Percentiles rank a stretch among this genome's conserved stretches.
These are phyloP conservation scores for Yponomeuta evonymella DNA, from an alignment of 2,888 invertebrate species.

Conservation along the genomic window DNA sequence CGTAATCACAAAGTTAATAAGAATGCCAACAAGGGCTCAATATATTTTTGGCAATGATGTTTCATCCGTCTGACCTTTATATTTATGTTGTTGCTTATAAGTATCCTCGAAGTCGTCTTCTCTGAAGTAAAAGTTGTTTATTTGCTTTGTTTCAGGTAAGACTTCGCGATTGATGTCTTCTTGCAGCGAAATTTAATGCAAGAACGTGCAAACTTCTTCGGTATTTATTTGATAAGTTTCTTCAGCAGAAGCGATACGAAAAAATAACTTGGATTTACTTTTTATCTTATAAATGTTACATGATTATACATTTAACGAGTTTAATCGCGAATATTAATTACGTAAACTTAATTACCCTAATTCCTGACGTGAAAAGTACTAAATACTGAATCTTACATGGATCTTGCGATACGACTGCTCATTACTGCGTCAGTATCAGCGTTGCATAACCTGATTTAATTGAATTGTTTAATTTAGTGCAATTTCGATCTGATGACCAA, in stretches of 20 bases:
- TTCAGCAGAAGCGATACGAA: background rate
- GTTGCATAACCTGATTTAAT: background rate
- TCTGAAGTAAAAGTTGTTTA: background rate
- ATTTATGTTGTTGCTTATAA: background rate
- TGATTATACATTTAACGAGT: too few species aligned
- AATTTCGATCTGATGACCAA: background rate
- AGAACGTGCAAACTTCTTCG: background rate
- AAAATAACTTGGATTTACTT: background rate
- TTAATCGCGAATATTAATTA: too few species aligned
- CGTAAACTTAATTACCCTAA: too few species aligned
- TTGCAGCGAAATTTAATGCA: slow-evolving; percentile 1
- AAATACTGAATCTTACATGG: too few species aligned
- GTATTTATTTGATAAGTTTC: background rate
- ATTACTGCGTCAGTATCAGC: background rate
- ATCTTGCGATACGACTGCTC: background rate
- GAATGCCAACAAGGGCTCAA: too few species aligned
- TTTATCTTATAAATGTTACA: background rate
- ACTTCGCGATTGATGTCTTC: background rate
- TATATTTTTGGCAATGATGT: background rate
- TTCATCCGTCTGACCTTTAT: background rate
- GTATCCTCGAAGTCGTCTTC: background rate
- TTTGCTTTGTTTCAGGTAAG: background rate
- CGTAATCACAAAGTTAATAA: too few species aligned
- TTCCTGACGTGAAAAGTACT: too few species aligned
- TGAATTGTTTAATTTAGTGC: background rate